These are phyloP conservation scores for Ochropleura plecta DNA, from an alignment of 2,888 invertebrate genomes.

Conservation along the genomic window DNA sequence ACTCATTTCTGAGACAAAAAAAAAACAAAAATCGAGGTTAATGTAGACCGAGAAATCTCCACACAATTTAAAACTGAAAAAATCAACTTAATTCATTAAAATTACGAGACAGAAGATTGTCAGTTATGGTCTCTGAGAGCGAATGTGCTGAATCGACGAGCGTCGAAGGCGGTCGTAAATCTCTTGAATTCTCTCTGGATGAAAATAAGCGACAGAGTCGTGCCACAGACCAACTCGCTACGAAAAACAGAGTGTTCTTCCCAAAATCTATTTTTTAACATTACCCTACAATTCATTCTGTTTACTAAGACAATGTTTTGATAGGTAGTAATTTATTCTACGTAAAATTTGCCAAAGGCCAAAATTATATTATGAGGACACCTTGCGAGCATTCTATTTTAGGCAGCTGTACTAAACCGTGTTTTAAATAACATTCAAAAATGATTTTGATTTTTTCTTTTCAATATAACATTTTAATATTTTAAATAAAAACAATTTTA, in stretches of 20 bases:
- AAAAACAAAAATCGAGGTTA: slow-evolving; percentile 60
- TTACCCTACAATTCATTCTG: slow-evolving; percentile 2
- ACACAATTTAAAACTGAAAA: slow-evolving; percentile 69
- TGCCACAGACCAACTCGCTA: slow-evolving; percentile 60
- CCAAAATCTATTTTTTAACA: slow-evolving; percentile 26
- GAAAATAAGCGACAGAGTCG: slow-evolving; percentile 84
- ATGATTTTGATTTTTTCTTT: background rate
- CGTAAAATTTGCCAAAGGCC: slow-evolving; percentile 17
- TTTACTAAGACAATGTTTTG: slow-evolving; percentile 27
- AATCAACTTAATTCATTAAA: slow-evolving; percentile 82
- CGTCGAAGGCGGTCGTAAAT: slow-evolving; percentile 87
- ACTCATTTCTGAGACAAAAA: slow-evolving; percentile 46
- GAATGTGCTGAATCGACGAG: slow-evolving; percentile 87
- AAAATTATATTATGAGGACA: slow-evolving; percentile 21
- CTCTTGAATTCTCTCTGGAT: slow-evolving; percentile 82
- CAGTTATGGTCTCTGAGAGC: slow-evolving; percentile 84
- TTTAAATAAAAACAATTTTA: background rate
- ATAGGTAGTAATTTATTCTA: slow-evolving; percentile 36
- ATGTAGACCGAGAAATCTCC: slow-evolving; percentile 51
- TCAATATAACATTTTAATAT: background rate
- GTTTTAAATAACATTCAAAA: background rate
- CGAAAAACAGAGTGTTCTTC: slow-evolving; percentile 57
- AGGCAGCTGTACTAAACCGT: background rate
- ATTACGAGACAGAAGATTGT: slow-evolving; percentile 86
- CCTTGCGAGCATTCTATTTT: slow-evolving; percentile 16